Conservation (phyloP, 2,888 invertebrate species). For the Myopa tessellatipennis region DNA sequence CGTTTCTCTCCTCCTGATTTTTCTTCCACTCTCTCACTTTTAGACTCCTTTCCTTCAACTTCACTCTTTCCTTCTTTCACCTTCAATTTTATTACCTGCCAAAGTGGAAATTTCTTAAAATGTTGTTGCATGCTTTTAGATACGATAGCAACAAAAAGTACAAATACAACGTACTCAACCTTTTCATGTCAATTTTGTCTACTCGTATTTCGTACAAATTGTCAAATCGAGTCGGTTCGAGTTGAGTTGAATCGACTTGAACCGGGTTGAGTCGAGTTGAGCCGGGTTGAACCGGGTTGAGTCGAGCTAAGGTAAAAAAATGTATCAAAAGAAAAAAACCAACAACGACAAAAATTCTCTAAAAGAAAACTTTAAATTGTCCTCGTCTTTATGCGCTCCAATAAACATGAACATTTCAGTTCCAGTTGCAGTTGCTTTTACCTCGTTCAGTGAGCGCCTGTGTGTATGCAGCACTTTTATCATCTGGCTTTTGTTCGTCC, state of each 20-base stretch:
- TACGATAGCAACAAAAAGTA: not conserved
- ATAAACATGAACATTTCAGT: slow-evolving; percentile 26
- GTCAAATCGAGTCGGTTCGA: too few species aligned
- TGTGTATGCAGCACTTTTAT: not conserved
- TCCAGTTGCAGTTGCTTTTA: not conserved
- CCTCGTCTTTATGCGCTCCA: slow-evolving; percentile 23
- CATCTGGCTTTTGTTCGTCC: not conserved
- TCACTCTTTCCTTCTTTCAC: too few species aligned
- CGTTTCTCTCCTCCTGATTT: too few species aligned
- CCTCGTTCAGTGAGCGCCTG: slow-evolving; percentile 1
- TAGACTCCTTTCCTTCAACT: too few species aligned
- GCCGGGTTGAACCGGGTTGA: too few species aligned
- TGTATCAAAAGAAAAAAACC: not conserved
- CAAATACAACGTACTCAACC: not conserved
- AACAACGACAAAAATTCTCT: not conserved
- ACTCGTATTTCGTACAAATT: not conserved
- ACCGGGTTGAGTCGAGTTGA: too few species aligned
- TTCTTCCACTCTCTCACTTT: too few species aligned
- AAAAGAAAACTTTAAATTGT: slow-evolving; percentile 20
- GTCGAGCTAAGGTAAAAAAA: too few species aligned
- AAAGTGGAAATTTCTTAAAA: not conserved
- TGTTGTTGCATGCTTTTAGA: slow-evolving; percentile 1
- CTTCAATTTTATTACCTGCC: too few species aligned
- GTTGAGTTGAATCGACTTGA: too few species aligned
- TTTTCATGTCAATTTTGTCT: slow-evolving; percentile 1